Evolutionary conservation across 2,888 invertebrate genomes (phyloP), one percentile per base, ranked within the genome.

Genomic region (Ypsolopha sequella): DNA sequence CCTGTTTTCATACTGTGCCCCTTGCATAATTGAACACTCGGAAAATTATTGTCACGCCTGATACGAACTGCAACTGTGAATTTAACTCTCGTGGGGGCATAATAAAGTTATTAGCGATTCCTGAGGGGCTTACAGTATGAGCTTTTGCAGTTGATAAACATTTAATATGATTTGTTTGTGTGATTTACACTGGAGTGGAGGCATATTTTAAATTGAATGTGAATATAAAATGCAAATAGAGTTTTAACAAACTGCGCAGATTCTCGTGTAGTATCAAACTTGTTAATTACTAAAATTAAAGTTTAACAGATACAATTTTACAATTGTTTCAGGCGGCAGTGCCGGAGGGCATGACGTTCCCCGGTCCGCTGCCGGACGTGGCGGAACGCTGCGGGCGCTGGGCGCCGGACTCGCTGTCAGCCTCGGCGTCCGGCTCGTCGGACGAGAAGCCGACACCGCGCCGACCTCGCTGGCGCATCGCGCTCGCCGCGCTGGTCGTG

Each of bases 401-500:
- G 85, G 82, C 85, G 57, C 78, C 84, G 55, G 85, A 85, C 64
- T 84, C 87, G 38, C 63, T 85, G 56, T 86, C 85, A 48, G 86
- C 82, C 24, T 85, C 85, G 52, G 84, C 80, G 55, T 85, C 86
- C 53, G 85, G 85, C 66, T 84, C 84, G 68, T 84, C 85, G 48
- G 86, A 87, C 65, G 85, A 85, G 63, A 87, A 87, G 65, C 81
- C 85, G 36, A 70, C 68, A 54, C 80, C 82, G 55, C 88, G 89
- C 36, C 87, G 89, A 67, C 82, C 82, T 56, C 80, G 84, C 58
- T 88, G 88, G 86, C 81, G 86, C 56, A 82, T 89, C 58, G 89
- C 89, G 54, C 75, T 90, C 54, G 88, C 90, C 52, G 88, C 89
- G 54, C 86, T 89, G 58, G 87, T 89, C 54, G 87, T 90, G 64